These are phyloP conservation scores for Hylaea fasciaria DNA, from an alignment of 2,888 invertebrate genomes.

Conservation along the genomic window DNA sequence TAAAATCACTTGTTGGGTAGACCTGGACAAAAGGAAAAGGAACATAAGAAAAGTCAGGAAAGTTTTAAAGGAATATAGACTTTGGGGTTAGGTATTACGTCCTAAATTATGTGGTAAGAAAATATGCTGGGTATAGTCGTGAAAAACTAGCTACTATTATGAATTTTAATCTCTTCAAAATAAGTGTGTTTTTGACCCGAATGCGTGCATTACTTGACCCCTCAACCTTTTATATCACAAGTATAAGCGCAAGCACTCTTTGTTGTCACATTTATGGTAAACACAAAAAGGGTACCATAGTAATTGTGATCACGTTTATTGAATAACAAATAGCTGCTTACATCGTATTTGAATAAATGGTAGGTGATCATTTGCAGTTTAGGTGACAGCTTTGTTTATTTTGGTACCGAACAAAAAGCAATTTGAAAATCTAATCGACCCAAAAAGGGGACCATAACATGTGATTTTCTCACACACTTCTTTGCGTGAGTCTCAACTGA, in stretches of 20 bases:
- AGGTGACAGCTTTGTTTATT: too few species aligned
- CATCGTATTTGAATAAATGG: background rate
- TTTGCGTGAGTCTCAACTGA: too few species aligned
- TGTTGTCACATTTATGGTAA: slow-evolving; percentile 8
- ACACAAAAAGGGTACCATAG: background rate
- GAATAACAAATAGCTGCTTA: slow-evolving; percentile 18
- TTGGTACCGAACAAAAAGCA: too few species aligned
- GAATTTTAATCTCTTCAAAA: background rate
- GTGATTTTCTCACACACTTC: too few species aligned
- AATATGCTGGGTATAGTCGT: too few species aligned
- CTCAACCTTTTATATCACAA: background rate
- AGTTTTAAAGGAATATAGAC: too few species aligned
- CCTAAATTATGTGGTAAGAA: too few species aligned
- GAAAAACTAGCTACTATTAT: background rate
- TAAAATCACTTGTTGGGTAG: slow-evolving; percentile 1
- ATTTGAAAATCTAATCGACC: too few species aligned
- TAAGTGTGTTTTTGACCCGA: background rate
- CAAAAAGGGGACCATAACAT: too few species aligned
- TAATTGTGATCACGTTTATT: slow-evolving; percentile 6
- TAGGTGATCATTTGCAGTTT: background rate
- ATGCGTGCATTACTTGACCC: background rate
- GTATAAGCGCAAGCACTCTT: background rate
- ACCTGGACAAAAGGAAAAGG: background rate
- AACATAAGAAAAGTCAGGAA: too few species aligned
- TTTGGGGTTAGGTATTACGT: too few species aligned